Evolutionary conservation across 2,888 invertebrate species (phyloP), one percentile per base, ranked within the genome.

Genomic region (Zygogramma bicolorata): DNA sequence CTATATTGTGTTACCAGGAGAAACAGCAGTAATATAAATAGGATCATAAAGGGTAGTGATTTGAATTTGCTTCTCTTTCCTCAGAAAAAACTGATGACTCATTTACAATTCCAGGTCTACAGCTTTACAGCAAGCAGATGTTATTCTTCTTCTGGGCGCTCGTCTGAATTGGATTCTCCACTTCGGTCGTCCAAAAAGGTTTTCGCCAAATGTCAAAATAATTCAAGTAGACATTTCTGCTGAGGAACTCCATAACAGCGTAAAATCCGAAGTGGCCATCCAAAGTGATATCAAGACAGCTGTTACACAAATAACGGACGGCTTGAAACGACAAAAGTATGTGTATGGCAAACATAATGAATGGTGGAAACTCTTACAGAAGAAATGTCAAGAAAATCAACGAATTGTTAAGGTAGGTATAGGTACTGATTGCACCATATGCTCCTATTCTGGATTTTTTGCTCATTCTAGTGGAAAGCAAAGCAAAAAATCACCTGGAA

Each of bases 91-190:
- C n/a, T n/a, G n/a, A n/a, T n/a, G n/a, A n/a, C n/a, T n/a, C n/a
- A n/a, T n/a, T n/a, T n/a, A n/a, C n/a, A n/a, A n/a, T 73, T 74
- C 46, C 49, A 75, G 80, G 49, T 97, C 97, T 0, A 86, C 91
- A 72, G 98, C 97, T 0, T 88, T 99, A 63, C 92, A 93, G 81
- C 91, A 95, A 79, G 95, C 97, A 0, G 98, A 99, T 87, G 95
- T 97, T 0, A 90, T 99, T 2, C 82, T 99, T 6, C 76, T 84
- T 8, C 60, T 84, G 22, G 78, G 98, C 0, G 98, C 98, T 0
- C 89, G 98, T 42, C 89, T 98, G 18, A 99, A 99, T 88, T 99
- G 99, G 99, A 98, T 99, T 88, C 90, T 99, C 74, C 98, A 99
- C 88, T 99, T 98, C 88, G 98, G 98, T 1, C 92, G 93, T 68